Evolutionary conservation across 2,797 vertebrate genomes (phyloP).

Genomic region (Syngnathus acus): DNA sequence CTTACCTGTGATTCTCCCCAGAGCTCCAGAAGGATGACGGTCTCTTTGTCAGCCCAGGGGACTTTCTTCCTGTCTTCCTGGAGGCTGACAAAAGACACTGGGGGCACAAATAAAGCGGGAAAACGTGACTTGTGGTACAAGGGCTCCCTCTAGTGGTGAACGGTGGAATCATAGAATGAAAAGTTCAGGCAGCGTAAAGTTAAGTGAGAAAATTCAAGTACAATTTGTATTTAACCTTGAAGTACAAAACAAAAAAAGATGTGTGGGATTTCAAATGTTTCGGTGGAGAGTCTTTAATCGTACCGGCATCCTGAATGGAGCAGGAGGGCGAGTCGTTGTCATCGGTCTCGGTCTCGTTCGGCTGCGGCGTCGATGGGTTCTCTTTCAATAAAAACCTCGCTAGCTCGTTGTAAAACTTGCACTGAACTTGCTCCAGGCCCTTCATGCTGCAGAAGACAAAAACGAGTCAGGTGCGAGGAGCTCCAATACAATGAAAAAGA

Average conservation of each 20-base stretch:
- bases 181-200: too few relatives aligned
- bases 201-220: too few relatives aligned
- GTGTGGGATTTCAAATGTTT: not conserved
- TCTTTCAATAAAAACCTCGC: constrained; percentile 58
- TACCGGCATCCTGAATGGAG: constrained; percentile 52
- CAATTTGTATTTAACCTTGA: too few relatives aligned
- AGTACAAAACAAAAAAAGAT: too few relatives aligned
- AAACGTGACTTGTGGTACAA: too few relatives aligned
- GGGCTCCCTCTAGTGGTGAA: too few relatives aligned
- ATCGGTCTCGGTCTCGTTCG: constrained; percentile 41
- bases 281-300: too few relatives aligned
- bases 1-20: constrained; percentile 64
- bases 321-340: constrained; percentile 39
- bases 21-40: constrained; percentile 66
- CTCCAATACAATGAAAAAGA: not conserved
- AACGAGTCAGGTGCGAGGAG: not conserved
- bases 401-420: constrained; percentile 68
- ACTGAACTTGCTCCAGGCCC: constrained; percentile 50
- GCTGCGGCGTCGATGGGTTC: constrained; percentile 23
- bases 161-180: too few relatives aligned
- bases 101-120: not conserved
- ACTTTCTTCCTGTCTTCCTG: constrained; percentile 68
- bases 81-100: constrained; percentile 44
- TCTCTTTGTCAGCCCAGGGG: constrained; percentile 68
- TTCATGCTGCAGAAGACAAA: constrained; percentile 34